Base-by-base conservation (phyloP, 2,888 invertebrate species). In the Smittia sp. region DNA sequence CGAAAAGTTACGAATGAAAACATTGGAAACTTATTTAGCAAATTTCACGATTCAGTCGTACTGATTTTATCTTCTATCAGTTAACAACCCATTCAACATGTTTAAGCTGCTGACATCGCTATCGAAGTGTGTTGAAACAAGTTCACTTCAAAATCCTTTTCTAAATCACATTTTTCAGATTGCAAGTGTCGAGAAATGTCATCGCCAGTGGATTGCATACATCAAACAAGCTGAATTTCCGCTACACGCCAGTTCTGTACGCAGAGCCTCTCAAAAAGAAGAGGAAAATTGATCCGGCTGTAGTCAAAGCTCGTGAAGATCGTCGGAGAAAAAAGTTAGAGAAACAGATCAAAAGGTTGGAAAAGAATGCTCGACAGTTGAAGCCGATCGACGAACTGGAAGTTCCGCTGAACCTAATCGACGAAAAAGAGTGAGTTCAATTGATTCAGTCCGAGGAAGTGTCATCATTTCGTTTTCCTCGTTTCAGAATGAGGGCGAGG, bases 321-420 rank as follows among this genome's bases (percentile, higher is more conserved):
- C 87, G 94, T 69, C 90, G 86, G 75, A 89, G 89, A 76, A 93
- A 87, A 79, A 94, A 90, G 80, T 76, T 98, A 1, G 96, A 96
- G 80, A 96, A 94, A 80, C 90, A 90, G 80, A 96, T 98, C 76
- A 85, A 90, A 69, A 85, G 89, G 76, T 81, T 98, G 75, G 89
- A 94, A 79, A 94, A 90, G 79, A 88, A 89, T 83, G 88, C 92
- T 0, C 85, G 89, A 38, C 93, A 94, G 79, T 80, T 95, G 67
- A 98, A 98, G 81, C 96, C 98, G 0, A 86, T 98, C 54, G 90
- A 91, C 74, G 98, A 98, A 84, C 80, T 91, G 76, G 93, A 96
- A 81, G 85, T 91, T 7, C 88, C 93, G 0, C 78, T 88, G 20
- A 83, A 86, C 74, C 79, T 95, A 15, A 78, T 88, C 20, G 88